phyloP scores from a whole-genome alignment of 1,140 invertebrate species.

The Neodiprion fabricii region DNA sequence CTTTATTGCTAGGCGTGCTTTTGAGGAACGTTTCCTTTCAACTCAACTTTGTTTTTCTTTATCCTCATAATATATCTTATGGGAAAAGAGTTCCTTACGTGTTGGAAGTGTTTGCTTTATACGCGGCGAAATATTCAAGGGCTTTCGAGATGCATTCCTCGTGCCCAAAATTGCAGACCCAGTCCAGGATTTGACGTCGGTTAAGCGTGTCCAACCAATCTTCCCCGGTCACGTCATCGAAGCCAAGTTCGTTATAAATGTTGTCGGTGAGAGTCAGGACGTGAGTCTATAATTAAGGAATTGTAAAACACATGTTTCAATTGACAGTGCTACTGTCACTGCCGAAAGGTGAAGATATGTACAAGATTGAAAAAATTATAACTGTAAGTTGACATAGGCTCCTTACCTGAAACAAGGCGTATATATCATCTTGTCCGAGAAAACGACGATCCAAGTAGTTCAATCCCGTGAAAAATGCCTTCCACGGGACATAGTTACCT shows the following conservation, averaged over 20 bases:
- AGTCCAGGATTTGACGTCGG: constrained; percentile 53
- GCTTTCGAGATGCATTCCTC: constrained; percentile 50
- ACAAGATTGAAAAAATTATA: not conserved
- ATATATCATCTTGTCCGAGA: constrained; percentile 39
- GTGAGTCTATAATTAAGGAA: constrained; percentile 30
- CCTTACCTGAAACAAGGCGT: not conserved
- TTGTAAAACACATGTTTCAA: not conserved
- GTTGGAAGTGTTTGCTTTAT: not conserved
- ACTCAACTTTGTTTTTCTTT: too few species aligned
- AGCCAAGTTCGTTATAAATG: constrained; percentile 37
- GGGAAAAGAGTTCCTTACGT: not conserved
- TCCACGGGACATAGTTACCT: constrained; percentile 72
- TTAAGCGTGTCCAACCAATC: constrained; percentile 30
- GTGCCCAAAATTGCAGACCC: constrained; percentile 58
- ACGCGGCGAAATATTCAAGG: constrained; percentile 42
- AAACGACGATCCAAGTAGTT: constrained; percentile 63
- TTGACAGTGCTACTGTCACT: not conserved
- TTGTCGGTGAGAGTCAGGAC: constrained; percentile 34
- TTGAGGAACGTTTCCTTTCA: too few species aligned
- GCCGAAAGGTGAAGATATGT: not conserved
- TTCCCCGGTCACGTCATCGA: constrained; percentile 33
- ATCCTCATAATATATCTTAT: too few species aligned
- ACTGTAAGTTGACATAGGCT: constrained; percentile 16
- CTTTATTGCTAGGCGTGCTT: too few species aligned
- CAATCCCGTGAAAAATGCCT: constrained; percentile 65